Base-by-base conservation (phyloP, 2,113 vertebrate species). In the Pelmatolapia mariae region DNA sequence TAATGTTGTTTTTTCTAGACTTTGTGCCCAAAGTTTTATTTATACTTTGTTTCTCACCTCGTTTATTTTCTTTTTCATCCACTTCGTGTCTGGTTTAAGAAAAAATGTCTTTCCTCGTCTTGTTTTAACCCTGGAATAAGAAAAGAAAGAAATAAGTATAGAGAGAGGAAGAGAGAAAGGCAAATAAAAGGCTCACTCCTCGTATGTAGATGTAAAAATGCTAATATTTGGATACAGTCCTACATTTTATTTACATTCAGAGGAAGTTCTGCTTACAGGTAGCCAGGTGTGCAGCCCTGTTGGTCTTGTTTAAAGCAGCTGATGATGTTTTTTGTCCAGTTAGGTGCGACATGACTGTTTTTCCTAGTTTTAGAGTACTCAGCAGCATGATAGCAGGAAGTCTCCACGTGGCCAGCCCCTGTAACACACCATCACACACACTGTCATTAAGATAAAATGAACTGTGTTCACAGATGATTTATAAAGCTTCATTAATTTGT, bases 321-420 rank as follows among this genome's bases (percentile, higher is more conserved):
- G 8, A 10, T 43, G 66, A 71, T 71, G 7, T 43, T 71, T 71
- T 24, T 43, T 43, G 3, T 6, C 66, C 66, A 71, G 5, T 10
- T 9, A 43, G 36, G 63, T 71, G 36, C 1, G 0, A 24, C 12
- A 13, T 40, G n/a, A 7, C 0, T 59, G 24, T 59, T 59, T 18
- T 29, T 31, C 5, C 26, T 59, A 59, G 26, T 31, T 2, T 31
- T 59, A 18, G 26, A 18, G 56, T 16, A 1, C 26, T 1, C 63
- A 43, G 12, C n/a, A 22, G 12, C n/a, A 24, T 7, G 36, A 16
- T 24, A 61, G 57, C 29, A 61, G 57, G 57, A 61, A 33, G 5
- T 15, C 22, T 24, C 7, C 63, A 40, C 36, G 1, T 43, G n/a
- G 36, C 7, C 36, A 43, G n/a, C 36, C 66, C 38, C 66, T 71